Percentiles rank a stretch among this genome's conserved stretches.
phyloP scores from a whole-genome alignment of 2,797 vertebrate species.

The Clarias fuscus region DNA sequence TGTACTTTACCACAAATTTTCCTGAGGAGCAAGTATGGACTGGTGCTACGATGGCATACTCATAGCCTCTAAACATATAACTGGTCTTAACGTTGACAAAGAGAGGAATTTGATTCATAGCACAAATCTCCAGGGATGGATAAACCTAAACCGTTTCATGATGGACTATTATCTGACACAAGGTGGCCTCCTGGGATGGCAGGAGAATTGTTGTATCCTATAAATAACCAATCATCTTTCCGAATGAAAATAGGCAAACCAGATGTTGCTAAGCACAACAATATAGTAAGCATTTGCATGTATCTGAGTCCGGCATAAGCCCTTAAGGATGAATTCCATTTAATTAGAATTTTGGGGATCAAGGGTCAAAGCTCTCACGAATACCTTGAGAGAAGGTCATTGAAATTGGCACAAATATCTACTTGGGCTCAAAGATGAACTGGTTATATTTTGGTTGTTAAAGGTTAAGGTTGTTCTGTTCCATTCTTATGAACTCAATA shows the following conservation, averaged over 20 bases:
- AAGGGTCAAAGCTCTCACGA: too few species aligned
- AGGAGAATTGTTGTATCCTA: constrained; percentile 32
- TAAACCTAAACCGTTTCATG: constrained; percentile 1
- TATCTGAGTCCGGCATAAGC: background rate
- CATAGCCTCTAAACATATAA: constrained; percentile 21
- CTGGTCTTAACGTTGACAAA: constrained; percentile 35
- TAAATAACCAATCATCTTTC: constrained; percentile 37
- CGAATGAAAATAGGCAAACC: background rate
- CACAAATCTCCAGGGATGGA: background rate
- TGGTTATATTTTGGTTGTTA: too few species aligned
- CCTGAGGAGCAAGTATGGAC: constrained; percentile 18
- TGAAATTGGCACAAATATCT: too few species aligned
- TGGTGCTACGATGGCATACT: constrained; percentile 2
- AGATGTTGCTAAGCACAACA: background rate
- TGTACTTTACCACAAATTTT: constrained; percentile 38
- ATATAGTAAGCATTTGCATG: background rate
- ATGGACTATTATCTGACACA: constrained; percentile 22
- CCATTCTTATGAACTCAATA: too few species aligned
- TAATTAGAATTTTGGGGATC: too few species aligned
- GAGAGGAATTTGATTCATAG: constrained; percentile 27
- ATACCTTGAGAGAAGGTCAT: too few species aligned
- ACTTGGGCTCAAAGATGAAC: too few species aligned
- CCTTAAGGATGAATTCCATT: too few species aligned
- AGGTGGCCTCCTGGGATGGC: background rate
- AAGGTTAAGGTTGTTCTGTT: too few species aligned